Percentiles rank a stretch among this genome's conserved stretches.
phyloP scores from a whole-genome alignment of 2,888 invertebrate species.

The Acronicta aceris region DNA sequence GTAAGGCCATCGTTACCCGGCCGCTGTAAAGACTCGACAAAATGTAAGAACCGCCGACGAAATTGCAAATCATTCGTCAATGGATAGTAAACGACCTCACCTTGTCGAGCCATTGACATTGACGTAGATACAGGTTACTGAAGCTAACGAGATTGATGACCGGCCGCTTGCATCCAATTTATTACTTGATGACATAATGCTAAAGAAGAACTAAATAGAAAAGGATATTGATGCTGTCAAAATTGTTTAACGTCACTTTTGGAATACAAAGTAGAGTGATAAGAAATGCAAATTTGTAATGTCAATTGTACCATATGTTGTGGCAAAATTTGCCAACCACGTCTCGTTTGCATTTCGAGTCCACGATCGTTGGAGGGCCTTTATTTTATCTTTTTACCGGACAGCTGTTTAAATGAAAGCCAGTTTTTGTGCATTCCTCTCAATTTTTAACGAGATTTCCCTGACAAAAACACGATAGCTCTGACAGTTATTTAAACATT shows the following conservation, averaged over 20 bases:
- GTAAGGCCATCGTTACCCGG: constrained; percentile 68
- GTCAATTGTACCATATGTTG: constrained; percentile 57
- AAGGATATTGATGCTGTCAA: constrained; percentile 32
- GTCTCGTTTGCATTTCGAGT: constrained; percentile 80
- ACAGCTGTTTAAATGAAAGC: constrained; percentile 79
- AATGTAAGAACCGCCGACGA: constrained; percentile 61
- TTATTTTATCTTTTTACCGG: constrained; percentile 76
- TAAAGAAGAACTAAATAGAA: constrained; percentile 42
- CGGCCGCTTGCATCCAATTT: constrained; percentile 47
- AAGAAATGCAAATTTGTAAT: constrained; percentile 52
- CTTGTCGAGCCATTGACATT: constrained; percentile 70
- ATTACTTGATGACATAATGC: constrained; percentile 49
- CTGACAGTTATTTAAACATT: constrained; percentile 81
- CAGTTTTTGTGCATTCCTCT: constrained; percentile 79
- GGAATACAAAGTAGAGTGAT: constrained; percentile 18
- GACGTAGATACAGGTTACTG: constrained; percentile 65
- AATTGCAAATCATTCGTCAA: constrained; percentile 77
- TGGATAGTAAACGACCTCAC: constrained; percentile 71
- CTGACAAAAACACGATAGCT: constrained; percentile 75
- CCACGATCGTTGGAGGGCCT: constrained; percentile 67
- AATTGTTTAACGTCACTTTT: constrained; percentile 31
- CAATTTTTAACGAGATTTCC: constrained; percentile 79
- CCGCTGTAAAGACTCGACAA: constrained; percentile 61
- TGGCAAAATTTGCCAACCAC: constrained; percentile 70
- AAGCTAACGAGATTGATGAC: constrained; percentile 64